Percentiles rank a stretch among this genome's conserved stretches.
Evolutionary conservation across 2,888 invertebrate species (phyloP).

Genomic region (Drosophila anceps): DNA sequence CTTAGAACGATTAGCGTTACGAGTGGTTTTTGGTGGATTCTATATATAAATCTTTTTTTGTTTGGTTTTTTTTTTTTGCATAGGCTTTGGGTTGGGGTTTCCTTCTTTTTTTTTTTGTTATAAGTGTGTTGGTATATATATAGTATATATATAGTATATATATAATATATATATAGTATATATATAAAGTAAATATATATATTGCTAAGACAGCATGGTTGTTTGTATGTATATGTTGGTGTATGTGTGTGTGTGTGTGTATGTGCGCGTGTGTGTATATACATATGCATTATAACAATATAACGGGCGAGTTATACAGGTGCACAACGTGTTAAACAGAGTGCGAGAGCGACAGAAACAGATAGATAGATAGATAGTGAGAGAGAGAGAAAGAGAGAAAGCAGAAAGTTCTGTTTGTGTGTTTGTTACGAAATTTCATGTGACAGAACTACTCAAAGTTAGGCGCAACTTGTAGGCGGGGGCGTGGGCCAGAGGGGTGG

Average conservation of each 20-base stretch:
- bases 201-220: conserved; percentile 19
- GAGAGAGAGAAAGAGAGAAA: conserved; percentile 7
- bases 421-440: conserved; percentile 24
- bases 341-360: conserved; percentile 6
- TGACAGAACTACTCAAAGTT: conserved; percentile 52
- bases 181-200: conserved; percentile 2
- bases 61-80: conserved; percentile 16
- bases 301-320: conserved; percentile 45
- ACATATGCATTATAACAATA: conserved; percentile 40
- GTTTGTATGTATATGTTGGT: conserved; percentile 1
- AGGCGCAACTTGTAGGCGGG: conserved; percentile 18
- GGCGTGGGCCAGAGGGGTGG: not conserved
- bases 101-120: conserved; percentile 12
- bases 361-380: not conserved
- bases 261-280: conserved; percentile 19
- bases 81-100: conserved; percentile 26
- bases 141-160: not conserved
- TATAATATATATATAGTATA: not conserved
- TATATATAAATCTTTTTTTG: conserved; percentile 5
- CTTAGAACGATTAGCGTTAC: conserved; percentile 71
- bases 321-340: conserved; percentile 28
- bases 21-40: conserved; percentile 43
- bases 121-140: conserved; percentile 16
- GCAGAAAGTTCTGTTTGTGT: conserved; percentile 30
- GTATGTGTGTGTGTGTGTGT: conserved; percentile 20